Base-by-base conservation (phyloP, 2,888 invertebrate genomes). In the Mamestra brassicae region DNA sequence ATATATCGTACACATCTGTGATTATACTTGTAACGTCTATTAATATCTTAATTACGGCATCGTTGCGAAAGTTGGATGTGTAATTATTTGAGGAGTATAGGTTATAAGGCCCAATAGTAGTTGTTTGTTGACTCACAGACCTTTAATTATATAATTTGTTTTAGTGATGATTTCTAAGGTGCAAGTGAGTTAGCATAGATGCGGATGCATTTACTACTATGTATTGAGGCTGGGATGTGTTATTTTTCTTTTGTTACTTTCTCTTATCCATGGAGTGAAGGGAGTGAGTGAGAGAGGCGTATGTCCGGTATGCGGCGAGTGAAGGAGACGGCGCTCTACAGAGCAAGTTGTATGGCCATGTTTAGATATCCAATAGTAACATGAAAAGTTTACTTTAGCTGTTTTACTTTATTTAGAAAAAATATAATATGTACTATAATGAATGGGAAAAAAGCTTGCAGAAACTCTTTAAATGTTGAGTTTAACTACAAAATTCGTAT, bases 161-260 rank as follows among this genome's bases (percentile, higher is more conserved):
- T 79, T 71, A 68, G 57, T 74, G 76, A 83, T 78, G 65, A 71
- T 84, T 76, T 80, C 69, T 79, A 80, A 81, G 71, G 74, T 83
- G 66, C 75, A 71, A 74, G 76, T 80, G 76, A 71, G 78, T 87
- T 87, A 80, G 78, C 77, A 82, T 85, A 79, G 89, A 89, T 84
- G 82, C 90, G 90, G 91, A 92, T 91, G 85, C 84, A 78, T 82
- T 84, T 84, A 87, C 87, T 89, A 85, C 90, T 90, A 89, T 90
- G 88, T 90, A 92, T 93, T 93, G 92, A 92, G 92, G 91, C 92
- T 92, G 91, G 92, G 92, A 93, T 93, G 90, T 93, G 92, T 93
- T 95, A 94, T 94, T 95, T 95, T 95, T 94, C 95, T 95, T 95
- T 95, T 94, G 96, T 95, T 95, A 96, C 96, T 96, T 96, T 96